Conservation (phyloP, 2,888 invertebrate species). For the Acanthosepion pharaonis region DNA sequence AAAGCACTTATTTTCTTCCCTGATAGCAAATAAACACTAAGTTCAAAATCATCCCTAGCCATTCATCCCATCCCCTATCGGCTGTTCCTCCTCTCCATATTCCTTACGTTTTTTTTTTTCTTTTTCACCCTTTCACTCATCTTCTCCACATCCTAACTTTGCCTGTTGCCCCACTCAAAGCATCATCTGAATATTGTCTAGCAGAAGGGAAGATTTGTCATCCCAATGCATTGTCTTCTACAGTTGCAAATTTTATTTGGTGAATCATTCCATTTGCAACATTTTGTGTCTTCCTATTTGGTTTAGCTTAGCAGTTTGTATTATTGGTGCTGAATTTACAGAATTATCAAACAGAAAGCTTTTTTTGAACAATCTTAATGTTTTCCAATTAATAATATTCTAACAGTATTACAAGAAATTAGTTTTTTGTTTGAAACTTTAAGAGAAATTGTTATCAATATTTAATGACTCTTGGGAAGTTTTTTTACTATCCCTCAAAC, state of each 20-base stretch:
- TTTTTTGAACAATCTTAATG: neutral
- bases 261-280: neutral
- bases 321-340: neutral
- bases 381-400: neutral
- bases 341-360: neutral
- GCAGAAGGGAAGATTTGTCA: slow-evolving; percentile 15
- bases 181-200: neutral
- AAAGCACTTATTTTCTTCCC: slow-evolving; percentile 17
- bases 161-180: neutral
- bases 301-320: neutral
- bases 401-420: no score
- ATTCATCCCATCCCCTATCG: neutral
- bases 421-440: no score
- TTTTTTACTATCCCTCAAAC: no score
- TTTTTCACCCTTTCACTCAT: neutral
- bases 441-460: no score
- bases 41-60: neutral
- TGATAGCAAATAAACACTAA: slow-evolving; percentile 17
- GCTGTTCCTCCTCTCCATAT: neutral
- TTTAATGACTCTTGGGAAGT: no score
- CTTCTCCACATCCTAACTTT: neutral
- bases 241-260: slow-evolving; percentile 33
- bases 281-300: neutral
- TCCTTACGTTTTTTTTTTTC: neutral
- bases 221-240: neutral